Base-by-base conservation (phyloP, 2,888 invertebrate species). In the Agrochola lota region DNA sequence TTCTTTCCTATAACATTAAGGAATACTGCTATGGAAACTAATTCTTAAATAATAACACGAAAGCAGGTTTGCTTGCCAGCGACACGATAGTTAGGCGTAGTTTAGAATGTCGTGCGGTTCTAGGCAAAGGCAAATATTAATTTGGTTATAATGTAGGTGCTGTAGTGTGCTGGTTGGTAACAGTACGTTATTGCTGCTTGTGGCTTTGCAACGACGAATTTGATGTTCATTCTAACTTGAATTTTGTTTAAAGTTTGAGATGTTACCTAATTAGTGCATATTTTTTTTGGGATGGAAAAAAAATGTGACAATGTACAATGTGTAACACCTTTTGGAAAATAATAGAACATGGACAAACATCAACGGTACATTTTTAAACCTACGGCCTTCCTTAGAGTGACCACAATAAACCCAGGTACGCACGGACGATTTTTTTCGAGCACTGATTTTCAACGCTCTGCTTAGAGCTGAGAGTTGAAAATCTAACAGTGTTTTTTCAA, bases 21-120 rank as follows among this genome's bases (percentile, higher is more conserved):
- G 66, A 78, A 80, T 77, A 74, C 55, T 60, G 57, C 67, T 66
- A 64, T 74, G 49, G 66, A 67, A 85, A 80, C 73, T 83, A 77
- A 88, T 82, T 84, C 80, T 81, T 81, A 81, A 74, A 86, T 85
- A 84, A 89, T 86, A 86, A 85, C 86, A 85, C 81, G 84, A 83
- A 81, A 72, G 72, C 71, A 67, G 80, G 81, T 82, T 86, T 87
- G 85, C 82, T 89, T 84, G 84, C 66, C 52, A 79, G 15, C 85
- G 69, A 81, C 85, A 85, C 87, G 88, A 86, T 69, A 80, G 69
- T 84, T 84, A 86, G 49, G 84, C 72, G 60, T 67, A 71, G 84
- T 86, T 73, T 62, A 83, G 84, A 67, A 78, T 84, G 75, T 86
- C 86, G 84, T 84, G 84, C 64, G 79, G 86, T 83, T 73, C 86